Evolutionary conservation across 2,888 invertebrate species (phyloP), one percentile per base, ranked within the genome.

Genomic region (Heliconius ismenius): DNA sequence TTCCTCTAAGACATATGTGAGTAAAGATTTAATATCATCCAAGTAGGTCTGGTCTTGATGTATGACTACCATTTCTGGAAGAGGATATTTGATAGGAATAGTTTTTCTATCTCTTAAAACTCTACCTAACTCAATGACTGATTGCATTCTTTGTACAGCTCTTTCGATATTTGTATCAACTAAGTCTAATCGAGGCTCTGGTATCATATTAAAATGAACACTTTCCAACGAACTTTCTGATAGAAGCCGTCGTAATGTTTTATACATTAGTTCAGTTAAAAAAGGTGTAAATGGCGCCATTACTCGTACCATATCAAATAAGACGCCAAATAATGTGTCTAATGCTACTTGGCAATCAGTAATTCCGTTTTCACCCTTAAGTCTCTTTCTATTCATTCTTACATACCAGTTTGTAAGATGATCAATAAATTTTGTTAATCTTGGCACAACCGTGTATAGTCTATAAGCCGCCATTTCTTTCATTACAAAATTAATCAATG

Each of bases 321-420:
- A 93, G 0, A 99, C 98, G 83, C 96, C 96, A 87, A 97, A 98
- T 13, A 99, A 95, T 0, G 99, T 98, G 82, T 97, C 96, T 76
- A 99, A 91, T 0, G 99, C 98, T 76, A 96, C 95, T 79, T 96
- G 95, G 85, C 98, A 98, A 86, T 99, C 99, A 49, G 95, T 95
- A 4, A 95, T 87, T 0, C 98, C 98, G 81, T 95, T 95, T 86
- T 99, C 98, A 63, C 99, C 99, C 95, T 99, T 99, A 79, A 99
- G 95, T 74, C 99, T 95, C 84, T 96, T 97, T 76, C 99, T 96
- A 90, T 99, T 99, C 96, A 99, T 97, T 80, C 99, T 95, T 49
- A 99, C 98, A 89, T 99, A 99, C 99, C 99, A 99, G 90, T 99
- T 99, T 43, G 99, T 99, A 6, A 99, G 95, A 87, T 99, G 98